Percentiles rank a stretch among this genome's conserved stretches.
Evolutionary conservation across 2,888 invertebrate genomes (phyloP).

Genomic region (Rotaria magnacalcarata): DNA sequence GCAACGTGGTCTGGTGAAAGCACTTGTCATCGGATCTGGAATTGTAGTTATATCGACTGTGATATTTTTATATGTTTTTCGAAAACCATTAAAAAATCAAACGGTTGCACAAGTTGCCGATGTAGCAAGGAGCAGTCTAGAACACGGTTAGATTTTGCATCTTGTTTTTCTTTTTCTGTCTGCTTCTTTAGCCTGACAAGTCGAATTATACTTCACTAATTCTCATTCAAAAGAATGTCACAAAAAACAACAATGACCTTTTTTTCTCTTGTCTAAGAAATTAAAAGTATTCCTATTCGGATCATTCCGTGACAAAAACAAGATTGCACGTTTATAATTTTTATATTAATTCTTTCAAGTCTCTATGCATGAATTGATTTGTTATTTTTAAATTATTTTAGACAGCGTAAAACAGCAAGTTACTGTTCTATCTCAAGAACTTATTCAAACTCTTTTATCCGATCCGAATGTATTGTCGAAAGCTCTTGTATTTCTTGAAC

Average conservation of each 20-base stretch:
- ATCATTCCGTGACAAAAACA: too few species aligned
- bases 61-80: background rate
- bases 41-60: background rate
- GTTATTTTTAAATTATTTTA: background rate
- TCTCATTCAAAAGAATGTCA: background rate
- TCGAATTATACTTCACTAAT: too few species aligned
- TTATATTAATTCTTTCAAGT: too few species aligned
- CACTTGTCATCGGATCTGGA: background rate
- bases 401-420: conserved; percentile 14
- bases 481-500: background rate
- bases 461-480: conserved; percentile 1
- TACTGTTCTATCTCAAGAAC: conserved; percentile 17
- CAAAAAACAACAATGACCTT: background rate
- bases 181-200: too few species aligned
- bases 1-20: background rate
- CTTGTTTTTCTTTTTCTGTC: too few species aligned
- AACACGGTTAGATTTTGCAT: background rate
- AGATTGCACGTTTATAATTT: too few species aligned
- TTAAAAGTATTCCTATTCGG: too few species aligned
- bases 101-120: conserved; percentile 18
- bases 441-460: background rate
- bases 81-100: conserved; percentile 10
- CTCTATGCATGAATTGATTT: too few species aligned
- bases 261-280: background rate
- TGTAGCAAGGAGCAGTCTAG: conserved; percentile 32